Percentiles rank a stretch among this genome's conserved stretches.
Evolutionary conservation across 2,888 invertebrate genomes (phyloP).

Genomic region (Aquatica leii): DNA sequence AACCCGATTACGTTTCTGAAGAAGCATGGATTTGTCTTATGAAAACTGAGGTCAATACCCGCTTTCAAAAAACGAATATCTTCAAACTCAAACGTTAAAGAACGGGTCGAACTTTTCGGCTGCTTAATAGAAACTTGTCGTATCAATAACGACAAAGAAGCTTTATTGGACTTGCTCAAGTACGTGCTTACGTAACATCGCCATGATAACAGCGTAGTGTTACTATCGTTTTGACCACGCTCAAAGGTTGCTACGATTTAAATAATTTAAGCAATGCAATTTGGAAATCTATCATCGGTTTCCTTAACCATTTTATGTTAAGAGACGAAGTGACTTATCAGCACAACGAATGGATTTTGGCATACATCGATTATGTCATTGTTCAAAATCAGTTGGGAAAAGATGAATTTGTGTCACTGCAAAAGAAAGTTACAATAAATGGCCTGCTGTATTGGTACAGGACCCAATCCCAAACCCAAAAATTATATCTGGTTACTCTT

Average conservation of each 20-base stretch:
- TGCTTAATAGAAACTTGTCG: slow-evolving; percentile 26
- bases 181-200: slow-evolving; percentile 17
- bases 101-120: slow-evolving; percentile 5
- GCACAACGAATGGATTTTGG: neutral
- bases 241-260: slow-evolving; percentile 4
- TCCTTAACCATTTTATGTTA: neutral
- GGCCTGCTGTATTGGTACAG: neutral
- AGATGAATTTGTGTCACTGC: neutral
- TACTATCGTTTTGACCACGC: neutral
- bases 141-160: slow-evolving; percentile 21
- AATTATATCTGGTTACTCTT: neutral
- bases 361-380: slow-evolving; percentile 5
- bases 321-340: neutral
- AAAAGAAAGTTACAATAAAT: neutral
- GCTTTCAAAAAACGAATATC: slow-evolving; percentile 20
- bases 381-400: neutral
- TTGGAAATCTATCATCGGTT: slow-evolving; percentile 18
- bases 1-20: slow-evolving; percentile 1
- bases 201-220: slow-evolving; percentile 11
- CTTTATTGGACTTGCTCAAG: slow-evolving; percentile 18
- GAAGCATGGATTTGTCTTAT: slow-evolving; percentile 17
- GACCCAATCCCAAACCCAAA: neutral
- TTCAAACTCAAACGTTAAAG: slow-evolving; percentile 7
- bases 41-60: slow-evolving; percentile 22
- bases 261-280: neutral